Evolutionary conservation across 23 tunicate genomes (phyloP), one percentile per base, ranked within the genome.

Genomic region (Clavelina lepadiformis): DNA sequence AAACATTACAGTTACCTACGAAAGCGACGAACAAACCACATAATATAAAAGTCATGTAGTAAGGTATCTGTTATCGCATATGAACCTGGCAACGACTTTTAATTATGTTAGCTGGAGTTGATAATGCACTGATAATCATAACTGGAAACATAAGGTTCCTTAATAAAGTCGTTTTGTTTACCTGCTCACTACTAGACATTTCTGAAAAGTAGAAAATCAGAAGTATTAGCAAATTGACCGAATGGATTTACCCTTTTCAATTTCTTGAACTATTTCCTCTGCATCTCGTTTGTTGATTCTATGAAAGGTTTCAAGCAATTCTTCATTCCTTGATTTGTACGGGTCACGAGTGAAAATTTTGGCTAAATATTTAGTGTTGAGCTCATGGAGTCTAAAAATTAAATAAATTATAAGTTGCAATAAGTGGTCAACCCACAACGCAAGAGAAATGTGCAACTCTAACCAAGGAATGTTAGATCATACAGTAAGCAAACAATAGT

Each of bases 241-340:
- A n/a, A n/a, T n/a, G n/a, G n/a, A n/a, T n/a, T 15, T 32, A 89
- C 97, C 97, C 69, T 73, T 62, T 45, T 89, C 85, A 27, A 81
- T 67, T 64, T 89, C 97, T 62, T 76, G 67, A 28, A 82, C 76
- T 51, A 89, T 56, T 63, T 82, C 89, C 32, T 74, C 79, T 28
- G 97, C 89, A 31, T 91, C 92, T 54, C 78, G 57, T 72, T 82
- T 71, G 67, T 82, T 91, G 34, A 85, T 79, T 26, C 95, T 63
- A 31, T 94, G 99, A 62, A 86, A 94, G 11, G 88, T 94, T 44
- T 94, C 99, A 57, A 85, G 35, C 28, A 94, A 47, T 33, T 77
- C 99, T 38, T 68, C 71, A 49, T 94, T 85, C 3, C 74, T 80
- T 3, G 67, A 55, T 55, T 73, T 65, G 77, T 65, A 80, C 8